A percentile compares a stretch with the other conserved stretches of the same genome.
phyloP scores from a whole-genome alignment of 2,113 vertebrate genomes.

The Ursus arctos region DNA sequence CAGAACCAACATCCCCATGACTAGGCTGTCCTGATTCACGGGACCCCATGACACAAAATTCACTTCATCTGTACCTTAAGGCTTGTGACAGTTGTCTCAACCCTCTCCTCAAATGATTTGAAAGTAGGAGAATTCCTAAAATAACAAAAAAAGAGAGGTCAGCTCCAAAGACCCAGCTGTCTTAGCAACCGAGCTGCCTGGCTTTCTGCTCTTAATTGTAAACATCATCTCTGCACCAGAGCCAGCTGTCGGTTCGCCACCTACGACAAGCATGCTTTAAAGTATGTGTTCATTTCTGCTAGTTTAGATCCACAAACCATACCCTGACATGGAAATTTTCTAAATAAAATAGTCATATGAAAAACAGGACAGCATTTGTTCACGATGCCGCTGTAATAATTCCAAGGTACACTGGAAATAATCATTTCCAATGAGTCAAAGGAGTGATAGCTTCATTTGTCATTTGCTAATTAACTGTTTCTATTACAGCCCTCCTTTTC shows the following conservation, averaged over 20 bases:
- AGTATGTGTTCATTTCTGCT: conserved; percentile 3
- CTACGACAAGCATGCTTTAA: neutral
- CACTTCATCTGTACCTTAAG: conserved; percentile 93
- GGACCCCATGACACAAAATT: conserved; percentile 1
- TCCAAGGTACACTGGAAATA: neutral
- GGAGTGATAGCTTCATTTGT: neutral
- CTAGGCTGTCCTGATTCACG: conserved; percentile 52
- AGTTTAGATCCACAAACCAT: conserved; percentile 61
- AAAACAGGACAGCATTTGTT: conserved; percentile 16
- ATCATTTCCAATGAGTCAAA: neutral
- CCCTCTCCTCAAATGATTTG: conserved; percentile 98
- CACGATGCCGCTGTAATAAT: neutral
- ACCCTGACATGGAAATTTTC: neutral
- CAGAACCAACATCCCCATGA: neutral
- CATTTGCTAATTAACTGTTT: conserved; percentile 48
- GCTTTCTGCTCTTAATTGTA: conserved; percentile 4
- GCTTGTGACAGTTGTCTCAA: conserved; percentile 96
- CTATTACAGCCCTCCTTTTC: neutral
- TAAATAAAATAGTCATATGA: conserved; percentile 58
- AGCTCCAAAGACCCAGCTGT: conserved; percentile 50
- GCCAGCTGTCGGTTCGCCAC: neutral
- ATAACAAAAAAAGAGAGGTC: conserved; percentile 75
- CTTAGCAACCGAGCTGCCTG: conserved; percentile 13
- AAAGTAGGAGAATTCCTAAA: conserved; percentile 98
- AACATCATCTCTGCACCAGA: neutral